These are phyloP conservation scores for Drosophila simulans DNA, from an alignment of 1,140 invertebrate genomes.

Conservation along the genomic window DNA sequence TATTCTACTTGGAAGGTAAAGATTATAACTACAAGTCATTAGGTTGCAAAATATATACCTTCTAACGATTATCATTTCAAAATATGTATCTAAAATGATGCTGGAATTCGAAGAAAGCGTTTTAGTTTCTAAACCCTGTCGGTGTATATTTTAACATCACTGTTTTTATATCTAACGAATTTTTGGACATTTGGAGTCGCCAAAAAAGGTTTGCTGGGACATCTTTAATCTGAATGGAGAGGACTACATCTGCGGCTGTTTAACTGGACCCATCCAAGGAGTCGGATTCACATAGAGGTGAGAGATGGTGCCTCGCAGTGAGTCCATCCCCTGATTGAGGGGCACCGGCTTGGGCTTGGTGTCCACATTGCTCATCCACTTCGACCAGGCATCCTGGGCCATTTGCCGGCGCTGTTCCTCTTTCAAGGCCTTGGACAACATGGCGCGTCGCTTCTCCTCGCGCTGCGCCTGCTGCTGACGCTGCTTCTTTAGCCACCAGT, in stretches of 20 bases:
- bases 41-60: not conserved
- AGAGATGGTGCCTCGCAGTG: slow-evolving; percentile 62
- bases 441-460: slow-evolving; percentile 10
- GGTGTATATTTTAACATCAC: too few relatives aligned
- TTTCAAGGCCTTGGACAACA: slow-evolving; percentile 14
- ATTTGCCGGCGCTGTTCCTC: slow-evolving; percentile 34
- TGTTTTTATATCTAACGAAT: too few relatives aligned
- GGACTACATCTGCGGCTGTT: not conserved
- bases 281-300: slow-evolving; percentile 58
- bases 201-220: not conserved
- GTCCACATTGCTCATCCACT: slow-evolving; percentile 54
- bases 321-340: slow-evolving; percentile 65
- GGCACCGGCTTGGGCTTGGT: slow-evolving; percentile 72
- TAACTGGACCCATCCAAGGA: slow-evolving; percentile 28
- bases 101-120: too few relatives aligned
- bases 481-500: slow-evolving; percentile 56
- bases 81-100: too few relatives aligned
- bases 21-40: not conserved
- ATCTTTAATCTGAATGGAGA: not conserved
- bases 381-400: slow-evolving; percentile 44
- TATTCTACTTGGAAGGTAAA: not conserved
- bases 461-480: slow-evolving; percentile 34
- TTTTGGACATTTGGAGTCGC: too few relatives aligned
- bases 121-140: too few relatives aligned
- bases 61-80: too few relatives aligned